Evolutionary conservation across 2,113 vertebrate genomes (phyloP), one percentile per base, ranked within the genome.

Genomic region (Tylochromis polylepis): DNA sequence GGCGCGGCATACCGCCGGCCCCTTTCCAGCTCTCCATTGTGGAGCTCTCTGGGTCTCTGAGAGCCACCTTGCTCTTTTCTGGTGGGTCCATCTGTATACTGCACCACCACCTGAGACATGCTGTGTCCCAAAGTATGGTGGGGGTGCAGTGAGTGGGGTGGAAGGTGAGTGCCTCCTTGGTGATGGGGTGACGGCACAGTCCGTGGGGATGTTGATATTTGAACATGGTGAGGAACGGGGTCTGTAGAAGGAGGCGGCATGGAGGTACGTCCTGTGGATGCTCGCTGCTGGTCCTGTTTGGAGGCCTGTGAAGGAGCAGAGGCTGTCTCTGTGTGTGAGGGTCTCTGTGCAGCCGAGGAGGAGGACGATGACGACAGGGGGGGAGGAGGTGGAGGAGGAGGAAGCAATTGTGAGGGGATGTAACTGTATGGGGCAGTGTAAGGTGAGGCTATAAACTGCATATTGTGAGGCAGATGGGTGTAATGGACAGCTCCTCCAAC

Each of bases 391-490:
- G 98, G 97, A 84, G 97, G 97, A 1, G 97, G 98, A 78, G 98
- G 97, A 84, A 98, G 96, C 89, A 99, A 95, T 89, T 98, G 97
- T 0, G 98, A 97, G 56, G 98, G 97, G 94, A 98, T 96, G 95
- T 98, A 99, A 88, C 98, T 83, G 72, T 99, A 99, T 55, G 98
- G 97, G 78, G 97, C 93, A 1, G 97, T 94, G 93, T 99, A 98
- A 51, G 97, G 96, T 14, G 97, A 97, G 56, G 97, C 96, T 3
- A 99, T 97, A 4, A 99, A 99, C 96, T 99, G 99, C 94, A 99
- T 96, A 84, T 97, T 97, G 91, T 96, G 97, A 18, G 97, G 97
- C 95, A 99, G 95, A 87, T 98, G 98, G 0, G 98, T 95, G 82
- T 98, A 99, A 95, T 99, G 98, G 87, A 98, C 96, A 0, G 98